Evolutionary conservation across 2,113 vertebrate genomes (phyloP), one percentile per base, ranked within the genome.

Genomic region (Pomatorhinus ruficollis): DNA sequence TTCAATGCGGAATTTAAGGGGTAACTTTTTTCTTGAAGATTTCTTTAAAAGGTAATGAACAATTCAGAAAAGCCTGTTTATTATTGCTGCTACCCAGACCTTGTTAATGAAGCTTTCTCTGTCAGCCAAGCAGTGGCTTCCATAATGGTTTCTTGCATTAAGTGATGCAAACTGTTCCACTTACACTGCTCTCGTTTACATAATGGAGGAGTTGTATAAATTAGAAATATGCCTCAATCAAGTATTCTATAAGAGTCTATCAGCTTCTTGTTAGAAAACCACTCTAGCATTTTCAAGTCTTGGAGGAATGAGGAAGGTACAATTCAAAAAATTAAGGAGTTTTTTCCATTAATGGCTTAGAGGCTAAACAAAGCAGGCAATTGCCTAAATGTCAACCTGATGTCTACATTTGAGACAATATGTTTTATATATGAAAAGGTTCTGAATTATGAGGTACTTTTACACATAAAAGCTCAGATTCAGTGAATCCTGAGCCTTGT

Each of bases 21-120:
- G 79, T 92, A 95, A 87, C 70, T 74, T 94, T 96, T 93, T 97
- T 92, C 82, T 82, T 92, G 71, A 96, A 93, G 75, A 78, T 97
- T 96, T 86, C 72, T 97, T 94, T 95, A 95, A 94, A 91, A 96
- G 89, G 85, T 84, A 92, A 87, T 94, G 94, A 97, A 94, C 70
- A 97, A 96, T 94, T 90, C 42, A 39, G 83, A 95, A 94, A 85
- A 49, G 31, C 45, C 76, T 95, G 78, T 93, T 93, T 97, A 91
- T 97, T 94, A 95, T 75, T 97, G 63, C 53, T 4, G 2, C 78
- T 71, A 47, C 71, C 44, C 17, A 3, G 69, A 37, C n/a, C 59
- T 71, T 72, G 33, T 87, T 94, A 95, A 66, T 47, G 77, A 91
- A 79, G 57, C 42, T 85, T 83, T 83, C 71, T 39, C 2, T 83